Base-by-base conservation (phyloP, 2,888 invertebrate species). In the Herminia tarsipennalis region DNA sequence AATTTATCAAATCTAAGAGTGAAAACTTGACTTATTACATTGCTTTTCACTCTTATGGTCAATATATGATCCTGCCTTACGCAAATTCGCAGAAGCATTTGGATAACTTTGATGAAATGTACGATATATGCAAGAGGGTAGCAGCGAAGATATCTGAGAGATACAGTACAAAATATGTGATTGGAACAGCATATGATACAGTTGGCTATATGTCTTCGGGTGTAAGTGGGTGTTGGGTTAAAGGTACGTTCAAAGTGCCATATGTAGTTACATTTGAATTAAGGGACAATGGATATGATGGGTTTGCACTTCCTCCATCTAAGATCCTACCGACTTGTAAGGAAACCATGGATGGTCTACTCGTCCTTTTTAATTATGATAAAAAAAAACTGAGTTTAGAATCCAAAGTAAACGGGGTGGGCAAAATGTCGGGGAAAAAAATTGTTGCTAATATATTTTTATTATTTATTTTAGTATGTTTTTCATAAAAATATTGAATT, bases 211-310 rank as follows among this genome's bases (percentile, higher is more conserved):
- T 35, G 1, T 94, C 94, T 0, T 93, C 94, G 4, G 96, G 96
- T 1, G 92, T 93, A 4, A 95, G 94, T 41, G 83, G 93, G 44
- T 96, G 97, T 73, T 97, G 96, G 95, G 95, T 94, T 0, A 95
- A 96, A 66, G 94, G 92, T 0, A 81, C 71, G 0, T 92, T 92
- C 29, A 83, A 91, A n/a, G 92, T 94, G 1, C 94, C 94, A 83
- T 88, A 95, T 36, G 90, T 94, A 0, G 92, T 94, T 56, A 94
- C 94, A 0, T 94, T 95, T 36, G 96, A 96, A 76, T 84, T 96
- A 2, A 87, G 94, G 2, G 95, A 95, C 66, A 79, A 70, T 0
- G 93, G 94, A 0, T 57, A 71, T 17, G 84, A 93, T 33, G 96
- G 96, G 0, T 96, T 96, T 69, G 76, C 94, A 3, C 78, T 96